Evolutionary conservation across 2,888 invertebrate species (phyloP), one percentile per base, ranked within the genome.

Genomic region (Esperia sulphurella): DNA sequence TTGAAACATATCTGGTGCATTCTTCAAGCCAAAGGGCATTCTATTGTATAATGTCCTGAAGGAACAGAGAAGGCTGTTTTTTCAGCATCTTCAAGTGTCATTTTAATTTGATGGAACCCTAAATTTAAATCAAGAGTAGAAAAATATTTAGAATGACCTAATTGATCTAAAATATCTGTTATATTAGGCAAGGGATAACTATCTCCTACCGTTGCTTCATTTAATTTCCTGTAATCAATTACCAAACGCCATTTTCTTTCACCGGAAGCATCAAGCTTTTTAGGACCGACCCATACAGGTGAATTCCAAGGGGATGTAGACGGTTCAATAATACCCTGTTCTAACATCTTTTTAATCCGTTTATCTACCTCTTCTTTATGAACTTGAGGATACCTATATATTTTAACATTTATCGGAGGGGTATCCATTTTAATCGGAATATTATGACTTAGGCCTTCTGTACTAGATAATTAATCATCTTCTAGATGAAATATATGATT

Each of bases 131-230:
- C 55, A 4, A 59, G 37, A 8, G 56, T 58, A 7, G 53, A 44
- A 8, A 62, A 60, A 14, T 58, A 56, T 48, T 57, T 14, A 63
- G 68, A 28, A 65, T 57, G 7, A 65, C 71, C 48, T 51, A 63
- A 40, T 30, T 62, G 33, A 59, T 63, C 14, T 63, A 72, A 46
- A 63, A 75, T n/a, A 64, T 77, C 6, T 65, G 68, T 12, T 69
- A 48, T 46, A 53, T 58, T 49, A 68, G 75, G 54, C 7, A 57
- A 42, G 0, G 57, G 55, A n/a, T 42, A 42, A 9, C 14, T 43
- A 9, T 59, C 61, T 1, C 58, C 53, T 7, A 60, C 43, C 8
- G 52, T 57, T 4, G 53, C 44, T 1, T 54, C 54, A 29, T 61
- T 57, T 1, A 55, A 40, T 43, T 55, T 51, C 21, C 54, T 10